Evolutionary conservation across 2,888 invertebrate species (phyloP), one percentile per base, ranked within the genome.

Genomic region (Psylliodes chrysocephalus): DNA sequence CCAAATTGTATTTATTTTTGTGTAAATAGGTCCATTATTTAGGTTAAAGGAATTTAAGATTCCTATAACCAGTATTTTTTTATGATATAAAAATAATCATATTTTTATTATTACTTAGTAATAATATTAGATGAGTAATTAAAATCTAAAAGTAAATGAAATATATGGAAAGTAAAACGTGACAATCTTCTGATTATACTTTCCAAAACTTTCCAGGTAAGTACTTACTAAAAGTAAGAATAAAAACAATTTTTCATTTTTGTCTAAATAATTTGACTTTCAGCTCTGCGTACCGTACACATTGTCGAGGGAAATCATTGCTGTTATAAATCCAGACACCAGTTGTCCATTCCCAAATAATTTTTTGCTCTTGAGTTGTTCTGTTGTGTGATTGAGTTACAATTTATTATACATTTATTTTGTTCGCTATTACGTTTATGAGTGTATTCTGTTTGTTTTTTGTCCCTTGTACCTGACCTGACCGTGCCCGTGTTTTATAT

Each of bases 401-500:
- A 59, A 60, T n/a, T n/a, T n/a, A n/a, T 67, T 62, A 66, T 71
- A 64, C 53, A 59, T 61, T 68, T 69, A 64, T 66, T 75, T 74
- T 71, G 66, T 71, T 69, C 60, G 66, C 75, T 75, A 74, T 79
- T 78, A 71, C 72, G 74, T 79, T 80, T 76, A 77, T 81, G 78
- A 78, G 75, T 79, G 79, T 80, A 74, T 79, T 67, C 66, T 78
- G 70, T 77, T 82, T 80, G 83, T 86, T 87, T 86, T 87, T 87
- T 83, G 65, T 66, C 69, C 84, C 70, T 66, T 66, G 64, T 69
- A 68, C 68, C 68, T 68, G 64, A 64, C 64, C 64, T 64, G 52
- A 82, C 82, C 81, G 81, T 81, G 79, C 88, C 88, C 88, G 87
- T 90, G 87, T 89, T 67, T 64, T 87, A 63, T 55, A 67, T 60